Base-by-base conservation (phyloP, 2,113 vertebrate genomes). In the Mormyrus lacerda region DNA sequence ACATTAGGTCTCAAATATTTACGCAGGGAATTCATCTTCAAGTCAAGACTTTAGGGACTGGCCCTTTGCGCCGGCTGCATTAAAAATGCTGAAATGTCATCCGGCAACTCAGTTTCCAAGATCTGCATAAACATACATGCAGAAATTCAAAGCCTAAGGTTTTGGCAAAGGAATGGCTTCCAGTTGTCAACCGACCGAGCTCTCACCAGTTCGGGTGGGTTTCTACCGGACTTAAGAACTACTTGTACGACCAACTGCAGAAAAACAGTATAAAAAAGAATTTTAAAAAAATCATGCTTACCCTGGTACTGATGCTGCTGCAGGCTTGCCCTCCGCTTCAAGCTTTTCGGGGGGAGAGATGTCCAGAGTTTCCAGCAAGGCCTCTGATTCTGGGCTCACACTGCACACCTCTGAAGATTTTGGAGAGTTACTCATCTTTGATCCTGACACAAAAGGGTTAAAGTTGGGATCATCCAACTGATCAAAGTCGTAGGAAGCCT, bases 401-500 rank as follows among this genome's bases (percentile, higher is more conserved):
- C 45, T 88, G n/a, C 90, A 45, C 48, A 92, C 91, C 61, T 88
- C 51, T 8, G 84, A 89, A 87, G 85, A 8, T 83, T 89, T 55
- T 0, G 93, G 93, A 10, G 96, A 97, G 85, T 92, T 93, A 11
- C 50, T 92, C 82, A 97, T 92, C 79, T 89, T 94, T 0, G 91
- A 88, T 61, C 90, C 92, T 8, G 94, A 93, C 85, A 94, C 93
- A 90, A 97, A 96, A 0, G 94, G 96, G 91, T 94, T 96, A 31
- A 96, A 96, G 92, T 96, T 93, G 0, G 96, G 96, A 91, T 97
- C 95, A 3, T 97, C 96, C 87, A 96, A 89, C 50, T 96, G 93
- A 24, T 95, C 94, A 93, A 93, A 94, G 89, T 96, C 90, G 50
- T 95, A 96, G 19, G 95, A 92, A 7, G 91, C 93, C 91, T 90